Conservation (phyloP, 2,113 vertebrate genomes). For the Prietella phreatophila region DNA sequence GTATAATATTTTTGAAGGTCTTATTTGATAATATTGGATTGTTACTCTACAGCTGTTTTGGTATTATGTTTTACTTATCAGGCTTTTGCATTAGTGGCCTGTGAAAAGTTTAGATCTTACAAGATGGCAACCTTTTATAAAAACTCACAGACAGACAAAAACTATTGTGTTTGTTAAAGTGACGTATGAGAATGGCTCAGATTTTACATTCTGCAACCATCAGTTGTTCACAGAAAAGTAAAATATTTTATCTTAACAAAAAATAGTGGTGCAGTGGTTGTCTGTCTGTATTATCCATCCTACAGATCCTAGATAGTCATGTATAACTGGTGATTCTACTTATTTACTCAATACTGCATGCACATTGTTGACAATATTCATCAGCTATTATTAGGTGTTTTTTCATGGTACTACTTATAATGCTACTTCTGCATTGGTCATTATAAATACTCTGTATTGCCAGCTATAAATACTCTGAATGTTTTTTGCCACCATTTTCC, state of each 20-base stretch:
- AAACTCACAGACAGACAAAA: neutral
- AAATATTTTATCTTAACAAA: neutral
- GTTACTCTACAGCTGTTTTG: neutral
- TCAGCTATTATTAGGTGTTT: too few species aligned
- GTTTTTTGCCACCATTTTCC: neutral
- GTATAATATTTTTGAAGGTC: neutral
- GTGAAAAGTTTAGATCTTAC: neutral
- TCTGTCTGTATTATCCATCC: neutral
- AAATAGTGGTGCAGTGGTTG: neutral
- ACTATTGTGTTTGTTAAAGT: neutral
- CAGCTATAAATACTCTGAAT: neutral
- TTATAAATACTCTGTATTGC: neutral
- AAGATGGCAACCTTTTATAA: neutral
- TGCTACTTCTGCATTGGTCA: neutral
- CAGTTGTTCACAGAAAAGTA: neutral
- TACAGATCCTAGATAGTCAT: neutral
- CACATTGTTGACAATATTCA: neutral
- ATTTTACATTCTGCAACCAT: neutral
- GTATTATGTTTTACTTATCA: neutral
- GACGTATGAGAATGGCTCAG: neutral
- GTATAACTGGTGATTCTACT: neutral
- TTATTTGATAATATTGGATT: neutral
- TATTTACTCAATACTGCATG: neutral
- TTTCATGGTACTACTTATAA: neutral
- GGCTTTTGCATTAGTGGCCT: neutral